Percentiles rank a stretch among this genome's conserved stretches.
These are phyloP conservation scores for Phortica okadai DNA, from an alignment of 2,888 invertebrate species.

Conservation along the genomic window DNA sequence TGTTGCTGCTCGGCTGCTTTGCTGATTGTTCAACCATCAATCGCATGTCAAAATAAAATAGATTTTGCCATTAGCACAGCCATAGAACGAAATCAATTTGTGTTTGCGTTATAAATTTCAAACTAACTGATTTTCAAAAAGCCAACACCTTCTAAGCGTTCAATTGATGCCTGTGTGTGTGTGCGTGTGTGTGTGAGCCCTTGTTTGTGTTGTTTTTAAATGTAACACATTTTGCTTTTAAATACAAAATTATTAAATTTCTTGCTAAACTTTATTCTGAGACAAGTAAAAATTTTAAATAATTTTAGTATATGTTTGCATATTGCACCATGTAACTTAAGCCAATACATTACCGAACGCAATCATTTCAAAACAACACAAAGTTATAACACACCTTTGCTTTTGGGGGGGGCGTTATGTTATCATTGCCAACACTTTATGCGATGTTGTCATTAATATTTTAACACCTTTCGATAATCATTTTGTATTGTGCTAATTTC, in stretches of 20 bases:
- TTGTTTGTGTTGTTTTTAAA: not conserved
- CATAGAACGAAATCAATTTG: conserved; percentile 12
- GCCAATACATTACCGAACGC: too few species aligned
- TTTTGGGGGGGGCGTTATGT: too few species aligned
- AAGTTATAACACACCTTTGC: too few species aligned
- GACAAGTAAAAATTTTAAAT: too few species aligned
- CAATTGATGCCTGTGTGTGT: not conserved
- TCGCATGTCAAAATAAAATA: conserved; percentile 32
- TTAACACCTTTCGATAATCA: conserved; percentile 30
- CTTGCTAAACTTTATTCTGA: too few species aligned
- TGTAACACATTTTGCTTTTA: not conserved
- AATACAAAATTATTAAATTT: not conserved
- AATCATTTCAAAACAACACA: too few species aligned
- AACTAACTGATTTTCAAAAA: not conserved
- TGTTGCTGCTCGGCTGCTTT: too few species aligned
- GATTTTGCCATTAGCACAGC: not conserved
- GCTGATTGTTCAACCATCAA: not conserved
- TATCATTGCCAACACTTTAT: too few species aligned
- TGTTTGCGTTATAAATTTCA: not conserved
- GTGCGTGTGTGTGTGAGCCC: not conserved
- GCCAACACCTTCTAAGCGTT: too few species aligned
- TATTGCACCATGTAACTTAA: too few species aligned
- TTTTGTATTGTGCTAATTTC: conserved; percentile 9
- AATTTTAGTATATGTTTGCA: too few species aligned
- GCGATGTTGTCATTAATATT: conserved; percentile 5